Conservation (phyloP, 2,113 vertebrate genomes). For the Echinops telfairi region DNA sequence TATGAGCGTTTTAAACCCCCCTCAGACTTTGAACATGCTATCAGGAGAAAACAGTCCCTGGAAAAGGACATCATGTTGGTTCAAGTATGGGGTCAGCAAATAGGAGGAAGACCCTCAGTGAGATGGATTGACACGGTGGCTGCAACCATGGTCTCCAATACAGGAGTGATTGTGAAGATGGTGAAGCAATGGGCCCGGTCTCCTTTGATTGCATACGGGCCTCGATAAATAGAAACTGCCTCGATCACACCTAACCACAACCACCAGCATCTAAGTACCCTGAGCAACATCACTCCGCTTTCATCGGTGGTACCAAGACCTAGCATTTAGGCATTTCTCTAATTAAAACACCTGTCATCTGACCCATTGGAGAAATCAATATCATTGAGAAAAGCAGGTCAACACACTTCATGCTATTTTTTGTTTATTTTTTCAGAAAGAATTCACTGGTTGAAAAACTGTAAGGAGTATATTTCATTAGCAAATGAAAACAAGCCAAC, state of each 20-base stretch:
- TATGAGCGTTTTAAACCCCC: no score
- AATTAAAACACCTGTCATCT: neutral
- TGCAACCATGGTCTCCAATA: neutral
- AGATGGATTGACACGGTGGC: neutral
- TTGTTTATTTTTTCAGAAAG: constrained; percentile 19
- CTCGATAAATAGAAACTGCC: neutral
- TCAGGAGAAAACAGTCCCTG: neutral
- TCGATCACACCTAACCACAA: neutral
- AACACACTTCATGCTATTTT: neutral
- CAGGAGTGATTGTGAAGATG: neutral
- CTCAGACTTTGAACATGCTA: neutral
- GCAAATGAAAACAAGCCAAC: neutral
- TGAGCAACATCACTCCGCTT: rapidly evolving
- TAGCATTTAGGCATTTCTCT: rapidly evolving
- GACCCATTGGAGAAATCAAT: constrained; percentile 15
- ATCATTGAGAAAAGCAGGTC: neutral
- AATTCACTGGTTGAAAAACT: neutral
- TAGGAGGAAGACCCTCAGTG: neutral
- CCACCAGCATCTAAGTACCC: neutral
- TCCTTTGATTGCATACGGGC: neutral
- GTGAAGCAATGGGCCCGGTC: neutral
- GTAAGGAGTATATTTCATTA: neutral
- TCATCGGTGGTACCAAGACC: neutral
- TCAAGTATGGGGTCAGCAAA: neutral
- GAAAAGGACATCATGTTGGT: no score